These are phyloP conservation scores for Drosophila paramelanica DNA, from an alignment of 2,888 invertebrate genomes.

Conservation along the genomic window DNA sequence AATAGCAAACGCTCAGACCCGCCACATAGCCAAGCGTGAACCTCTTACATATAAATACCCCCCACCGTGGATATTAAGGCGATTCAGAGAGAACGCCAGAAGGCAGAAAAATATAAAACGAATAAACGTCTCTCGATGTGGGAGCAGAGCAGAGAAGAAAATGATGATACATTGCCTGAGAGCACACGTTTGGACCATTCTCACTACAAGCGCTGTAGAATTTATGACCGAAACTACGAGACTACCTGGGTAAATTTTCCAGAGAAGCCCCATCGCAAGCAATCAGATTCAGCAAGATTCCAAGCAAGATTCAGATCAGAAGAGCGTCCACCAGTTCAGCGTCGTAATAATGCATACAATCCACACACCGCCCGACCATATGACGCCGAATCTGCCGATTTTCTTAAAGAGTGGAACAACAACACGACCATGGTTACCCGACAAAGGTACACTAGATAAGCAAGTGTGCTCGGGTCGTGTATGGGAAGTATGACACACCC, in stretches of 20 bases:
- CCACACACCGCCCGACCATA: constrained; percentile 46
- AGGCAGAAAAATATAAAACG: constrained; percentile 35
- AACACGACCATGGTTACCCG: constrained; percentile 22
- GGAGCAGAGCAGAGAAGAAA: constrained; percentile 33
- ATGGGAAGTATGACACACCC: background rate
- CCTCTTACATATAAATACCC: background rate
- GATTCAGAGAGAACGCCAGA: constrained; percentile 41
- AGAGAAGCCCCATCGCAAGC: constrained; percentile 11
- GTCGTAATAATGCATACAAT: background rate
- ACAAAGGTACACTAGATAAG: constrained; percentile 4
- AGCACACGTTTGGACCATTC: constrained; percentile 63
- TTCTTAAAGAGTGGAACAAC: constrained; percentile 45
- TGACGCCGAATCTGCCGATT: constrained; percentile 28
- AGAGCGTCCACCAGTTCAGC: background rate
- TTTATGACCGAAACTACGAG: constrained; percentile 61
- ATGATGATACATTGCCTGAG: background rate
- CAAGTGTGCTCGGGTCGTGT: background rate
- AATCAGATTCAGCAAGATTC: too few species aligned
- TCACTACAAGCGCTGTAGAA: constrained; percentile 61
- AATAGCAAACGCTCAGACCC: constrained; percentile 45
- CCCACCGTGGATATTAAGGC: background rate
- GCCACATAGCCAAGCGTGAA: constrained; percentile 42
- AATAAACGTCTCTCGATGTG: constrained; percentile 62
- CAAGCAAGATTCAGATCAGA: background rate
- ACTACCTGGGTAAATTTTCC: constrained; percentile 80